Percentiles rank a stretch among this genome's conserved stretches.
Evolutionary conservation across 2,113 vertebrate species (phyloP).

Genomic region (Podocnemis expansa): DNA sequence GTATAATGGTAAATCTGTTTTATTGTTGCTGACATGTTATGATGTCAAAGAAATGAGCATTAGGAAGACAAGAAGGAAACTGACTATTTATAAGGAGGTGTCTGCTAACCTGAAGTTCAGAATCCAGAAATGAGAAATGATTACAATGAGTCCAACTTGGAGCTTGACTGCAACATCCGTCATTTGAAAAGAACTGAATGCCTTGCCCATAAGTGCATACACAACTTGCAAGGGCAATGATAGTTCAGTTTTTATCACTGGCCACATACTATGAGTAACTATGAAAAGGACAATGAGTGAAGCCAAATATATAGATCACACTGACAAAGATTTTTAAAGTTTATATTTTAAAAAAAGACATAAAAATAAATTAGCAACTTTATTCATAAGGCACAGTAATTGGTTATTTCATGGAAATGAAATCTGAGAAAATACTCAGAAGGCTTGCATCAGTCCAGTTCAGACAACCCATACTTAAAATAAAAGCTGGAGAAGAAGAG

Average conservation of each 20-base stretch:
- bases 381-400: background rate
- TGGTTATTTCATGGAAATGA: background rate
- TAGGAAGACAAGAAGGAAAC: conserved; percentile 19
- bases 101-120: background rate
- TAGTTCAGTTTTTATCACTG: background rate
- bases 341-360: background rate
- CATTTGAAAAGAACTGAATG: accelerated
- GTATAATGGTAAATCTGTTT: conserved; percentile 53
- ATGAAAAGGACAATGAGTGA: background rate
- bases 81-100: background rate
- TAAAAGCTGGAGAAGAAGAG: too few species aligned
- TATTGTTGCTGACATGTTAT: conserved; percentile 40
- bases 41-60: conserved; percentile 2
- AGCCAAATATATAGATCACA: background rate
- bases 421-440: background rate
- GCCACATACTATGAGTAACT: background rate
- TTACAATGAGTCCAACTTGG: background rate
- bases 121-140: background rate
- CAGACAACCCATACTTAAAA: background rate
- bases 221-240: background rate
- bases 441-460: background rate
- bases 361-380: accelerated
- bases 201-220: background rate
- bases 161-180: background rate
- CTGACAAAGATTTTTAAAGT: background rate